Conservation (phyloP, 2,888 invertebrate genomes). For the Meghimatium bilineatum region DNA sequence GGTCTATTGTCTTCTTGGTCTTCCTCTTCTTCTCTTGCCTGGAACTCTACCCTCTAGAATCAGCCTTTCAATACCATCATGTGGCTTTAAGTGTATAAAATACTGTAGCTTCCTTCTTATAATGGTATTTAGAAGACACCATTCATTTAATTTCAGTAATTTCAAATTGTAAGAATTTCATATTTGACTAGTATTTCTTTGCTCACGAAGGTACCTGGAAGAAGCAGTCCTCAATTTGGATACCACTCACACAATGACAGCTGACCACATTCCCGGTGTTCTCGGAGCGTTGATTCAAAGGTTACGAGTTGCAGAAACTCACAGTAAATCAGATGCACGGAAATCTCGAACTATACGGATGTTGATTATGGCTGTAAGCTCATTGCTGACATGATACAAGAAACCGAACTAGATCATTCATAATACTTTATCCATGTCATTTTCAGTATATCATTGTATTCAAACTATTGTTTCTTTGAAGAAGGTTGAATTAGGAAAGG, state of each 20-base stretch:
- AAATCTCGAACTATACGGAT: conserved; percentile 81
- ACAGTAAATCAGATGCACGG: conserved; percentile 81
- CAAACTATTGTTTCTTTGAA: no score
- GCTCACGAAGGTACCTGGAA: conserved; percentile 85
- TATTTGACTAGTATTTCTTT: no score
- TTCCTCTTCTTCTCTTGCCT: no score
- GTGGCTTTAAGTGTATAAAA: no score
- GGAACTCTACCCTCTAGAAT: no score
- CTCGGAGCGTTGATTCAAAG: conserved; percentile 86
- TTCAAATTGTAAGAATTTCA: no score
- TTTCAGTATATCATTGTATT: neutral
- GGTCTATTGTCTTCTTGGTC: no score
- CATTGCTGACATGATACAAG: conserved; percentile 57
- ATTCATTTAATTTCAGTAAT: no score
- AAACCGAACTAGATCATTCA: neutral
- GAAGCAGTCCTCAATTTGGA: conserved; percentile 91
- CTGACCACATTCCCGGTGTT: conserved; percentile 89
- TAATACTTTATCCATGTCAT: neutral
- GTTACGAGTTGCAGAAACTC: conserved; percentile 79
- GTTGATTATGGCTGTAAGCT: conserved; percentile 83
- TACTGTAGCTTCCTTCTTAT: no score
- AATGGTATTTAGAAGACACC: no score
- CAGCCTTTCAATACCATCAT: no score
- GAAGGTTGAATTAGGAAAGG: no score
- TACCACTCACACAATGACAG: conserved; percentile 85